A percentile compares a stretch with the other conserved stretches of the same genome.
phyloP scores from a whole-genome alignment of 2,888 invertebrate genomes.

The Protophormia terraenovae region DNA sequence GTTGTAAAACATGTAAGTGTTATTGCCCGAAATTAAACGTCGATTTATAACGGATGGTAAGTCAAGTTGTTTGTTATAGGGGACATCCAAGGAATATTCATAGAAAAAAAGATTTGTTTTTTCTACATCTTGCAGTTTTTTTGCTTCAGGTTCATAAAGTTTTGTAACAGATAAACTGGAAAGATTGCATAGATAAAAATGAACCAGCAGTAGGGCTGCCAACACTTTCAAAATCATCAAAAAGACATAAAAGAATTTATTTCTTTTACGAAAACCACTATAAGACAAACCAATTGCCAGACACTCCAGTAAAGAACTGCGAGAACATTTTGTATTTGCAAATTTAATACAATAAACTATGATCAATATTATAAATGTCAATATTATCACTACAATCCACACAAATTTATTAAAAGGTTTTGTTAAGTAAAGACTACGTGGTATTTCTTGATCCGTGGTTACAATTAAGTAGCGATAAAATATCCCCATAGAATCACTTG shows the following conservation, averaged over 20 bases:
- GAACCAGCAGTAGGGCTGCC: conserved; percentile 11
- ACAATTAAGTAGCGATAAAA: conserved; percentile 9
- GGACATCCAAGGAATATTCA: conserved; percentile 2
- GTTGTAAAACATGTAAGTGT: not conserved
- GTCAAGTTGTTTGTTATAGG: not conserved
- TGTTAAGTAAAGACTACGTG: not conserved
- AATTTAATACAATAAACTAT: not conserved
- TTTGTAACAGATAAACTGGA: conserved; percentile 36
- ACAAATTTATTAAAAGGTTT: conserved; percentile 11
- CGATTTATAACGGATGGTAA: not conserved
- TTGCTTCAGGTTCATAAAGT: not conserved
- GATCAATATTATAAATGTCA: too few species aligned
- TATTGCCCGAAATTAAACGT: conserved; percentile 15
- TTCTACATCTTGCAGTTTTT: not conserved
- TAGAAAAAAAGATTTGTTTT: conserved; percentile 19
- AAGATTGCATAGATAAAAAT: conserved; percentile 24
- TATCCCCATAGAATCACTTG: conserved; percentile 8
- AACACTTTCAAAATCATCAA: not conserved
- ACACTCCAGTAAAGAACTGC: conserved; percentile 17
- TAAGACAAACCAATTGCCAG: not conserved
- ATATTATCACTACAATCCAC: too few species aligned
- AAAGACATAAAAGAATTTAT: not conserved
- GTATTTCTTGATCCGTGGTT: conserved; percentile 11
- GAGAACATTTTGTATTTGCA: not conserved
- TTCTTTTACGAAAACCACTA: not conserved